These are phyloP conservation scores for Platysternon megacephalum DNA, from an alignment of 2,113 vertebrate genomes.

Conservation along the genomic window DNA sequence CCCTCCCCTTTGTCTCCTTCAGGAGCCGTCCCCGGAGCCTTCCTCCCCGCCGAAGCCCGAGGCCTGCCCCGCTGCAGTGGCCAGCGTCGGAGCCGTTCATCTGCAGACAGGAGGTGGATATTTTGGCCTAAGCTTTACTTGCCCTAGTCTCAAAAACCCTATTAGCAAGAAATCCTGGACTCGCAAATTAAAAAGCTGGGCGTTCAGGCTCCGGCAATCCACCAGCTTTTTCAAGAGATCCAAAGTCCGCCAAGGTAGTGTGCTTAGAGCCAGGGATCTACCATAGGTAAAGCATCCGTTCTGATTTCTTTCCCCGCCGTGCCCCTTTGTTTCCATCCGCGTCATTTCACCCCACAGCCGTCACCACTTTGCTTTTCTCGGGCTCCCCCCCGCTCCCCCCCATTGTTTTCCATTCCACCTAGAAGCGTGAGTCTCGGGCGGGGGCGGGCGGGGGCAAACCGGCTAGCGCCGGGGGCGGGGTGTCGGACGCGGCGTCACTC, in stretches of 20 bases:
- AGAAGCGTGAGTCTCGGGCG: conserved; percentile 52
- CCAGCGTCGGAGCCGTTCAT: conserved; percentile 82
- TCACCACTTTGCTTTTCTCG: conserved; percentile 49
- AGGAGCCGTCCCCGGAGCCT: conserved; percentile 88
- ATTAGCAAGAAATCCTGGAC: conserved; percentile 98
- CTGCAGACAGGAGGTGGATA: conserved; percentile 97
- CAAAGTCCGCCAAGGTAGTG: conserved; percentile 93
- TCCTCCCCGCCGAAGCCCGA: conserved; percentile 83
- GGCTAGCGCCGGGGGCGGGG: background rate
- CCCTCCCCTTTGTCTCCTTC: conserved; percentile 53
- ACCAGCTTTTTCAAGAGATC: conserved; percentile 95
- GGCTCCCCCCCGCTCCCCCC: background rate
- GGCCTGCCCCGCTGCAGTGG: conserved; percentile 79
- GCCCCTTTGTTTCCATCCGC: conserved; percentile 14
- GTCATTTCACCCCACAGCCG: conserved; percentile 38
- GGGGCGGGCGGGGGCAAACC: background rate
- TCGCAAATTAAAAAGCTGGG: conserved; percentile 97
- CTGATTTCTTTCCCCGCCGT: conserved; percentile 15
- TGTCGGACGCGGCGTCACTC: background rate
- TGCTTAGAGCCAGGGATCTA: conserved; percentile 84
- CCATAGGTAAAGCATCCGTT: conserved; percentile 41
- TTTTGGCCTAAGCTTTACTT: conserved; percentile 98
- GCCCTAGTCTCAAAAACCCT: conserved; percentile 97
- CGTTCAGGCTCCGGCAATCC: conserved; percentile 94
- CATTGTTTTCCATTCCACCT: conserved; percentile 69